phyloP scores from a whole-genome alignment of 2,888 invertebrate species.

The Eupithecia centaureata region DNA sequence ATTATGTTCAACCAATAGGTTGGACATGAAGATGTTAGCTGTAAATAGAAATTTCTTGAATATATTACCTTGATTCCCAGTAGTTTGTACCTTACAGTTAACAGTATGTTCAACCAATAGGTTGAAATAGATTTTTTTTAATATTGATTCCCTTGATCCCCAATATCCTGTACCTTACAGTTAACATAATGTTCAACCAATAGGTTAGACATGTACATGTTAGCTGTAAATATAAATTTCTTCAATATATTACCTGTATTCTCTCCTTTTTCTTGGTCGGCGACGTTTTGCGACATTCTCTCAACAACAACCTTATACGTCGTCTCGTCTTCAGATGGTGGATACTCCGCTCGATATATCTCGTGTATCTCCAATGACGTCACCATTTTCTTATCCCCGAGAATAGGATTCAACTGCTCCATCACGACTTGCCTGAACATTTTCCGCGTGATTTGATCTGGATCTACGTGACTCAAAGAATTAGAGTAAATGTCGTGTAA shows the following conservation, averaged over 20 bases:
- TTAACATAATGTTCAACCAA: not conserved
- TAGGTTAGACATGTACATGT: not conserved
- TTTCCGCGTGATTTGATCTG: not conserved
- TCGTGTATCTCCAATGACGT: not conserved
- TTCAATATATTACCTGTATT: not conserved
- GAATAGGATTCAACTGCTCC: not conserved
- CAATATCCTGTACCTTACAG: not conserved
- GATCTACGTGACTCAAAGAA: not conserved
- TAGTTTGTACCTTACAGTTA: no score
- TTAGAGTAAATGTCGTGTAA: constrained; percentile 4
- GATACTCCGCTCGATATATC: constrained; percentile 12
- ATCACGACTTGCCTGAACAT: constrained; percentile 9
- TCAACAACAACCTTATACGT: not conserved
- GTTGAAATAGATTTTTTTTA: no score
- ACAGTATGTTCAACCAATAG: no score
- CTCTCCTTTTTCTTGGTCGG: not conserved
- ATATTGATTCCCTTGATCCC: no score
- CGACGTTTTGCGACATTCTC: not conserved
- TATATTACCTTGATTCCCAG: constrained; percentile 3
- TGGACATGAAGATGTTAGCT: not conserved
- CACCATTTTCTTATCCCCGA: constrained; percentile 7
- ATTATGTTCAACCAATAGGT: not conserved
- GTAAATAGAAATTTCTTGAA: not conserved
- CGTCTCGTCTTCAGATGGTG: not conserved
- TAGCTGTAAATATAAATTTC: constrained; percentile 1